Conservation (phyloP, 2,113 vertebrate species). For the Mobula birostris region DNA sequence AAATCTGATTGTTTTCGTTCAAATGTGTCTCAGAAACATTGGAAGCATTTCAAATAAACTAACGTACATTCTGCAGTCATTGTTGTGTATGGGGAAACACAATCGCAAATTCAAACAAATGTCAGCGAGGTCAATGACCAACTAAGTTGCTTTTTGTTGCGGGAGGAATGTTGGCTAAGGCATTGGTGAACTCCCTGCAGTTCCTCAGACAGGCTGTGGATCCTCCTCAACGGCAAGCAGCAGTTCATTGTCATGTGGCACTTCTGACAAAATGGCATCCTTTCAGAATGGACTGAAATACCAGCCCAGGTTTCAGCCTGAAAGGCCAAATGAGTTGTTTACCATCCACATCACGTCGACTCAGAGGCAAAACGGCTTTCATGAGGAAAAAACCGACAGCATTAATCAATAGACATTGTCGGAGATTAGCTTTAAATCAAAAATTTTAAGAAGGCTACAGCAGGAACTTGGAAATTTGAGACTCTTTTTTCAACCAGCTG, state of each 20-base stretch:
- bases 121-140: background rate
- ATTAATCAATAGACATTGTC: background rate
- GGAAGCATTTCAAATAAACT: background rate
- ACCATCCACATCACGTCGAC: background rate
- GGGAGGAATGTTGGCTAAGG: background rate
- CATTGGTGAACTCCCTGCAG: background rate
- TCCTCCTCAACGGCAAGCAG: too few species aligned
- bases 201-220: background rate
- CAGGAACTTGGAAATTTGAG: background rate
- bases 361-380: background rate
- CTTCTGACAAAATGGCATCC: background rate
- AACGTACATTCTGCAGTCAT: background rate
- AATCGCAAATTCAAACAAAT: background rate
- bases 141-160: background rate
- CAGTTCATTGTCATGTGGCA: too few species aligned
- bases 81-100: background rate
- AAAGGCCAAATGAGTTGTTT: too few species aligned
- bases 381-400: background rate
- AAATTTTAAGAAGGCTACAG: background rate
- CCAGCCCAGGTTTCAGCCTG: background rate
- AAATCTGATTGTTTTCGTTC: too few species aligned
- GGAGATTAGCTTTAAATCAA: background rate
- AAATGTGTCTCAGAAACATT: background rate
- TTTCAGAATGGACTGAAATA: too few species aligned
- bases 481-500: background rate